Evolutionary conservation across 2,797 vertebrate species (phyloP).

Genomic region (Furcifer pardalis): DNA sequence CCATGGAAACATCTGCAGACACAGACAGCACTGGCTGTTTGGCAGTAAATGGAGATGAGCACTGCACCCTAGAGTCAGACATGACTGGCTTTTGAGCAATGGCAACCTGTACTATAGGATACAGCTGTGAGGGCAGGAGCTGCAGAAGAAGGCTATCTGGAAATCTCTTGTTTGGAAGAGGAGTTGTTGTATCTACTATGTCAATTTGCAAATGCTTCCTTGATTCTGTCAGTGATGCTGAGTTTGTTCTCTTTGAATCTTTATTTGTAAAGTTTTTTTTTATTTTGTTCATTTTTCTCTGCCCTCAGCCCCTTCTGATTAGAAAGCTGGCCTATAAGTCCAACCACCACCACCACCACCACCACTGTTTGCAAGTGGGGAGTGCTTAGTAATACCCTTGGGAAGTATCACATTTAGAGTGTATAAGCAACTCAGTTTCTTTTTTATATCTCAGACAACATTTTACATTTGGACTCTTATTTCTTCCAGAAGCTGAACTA

Average conservation of each 20-base stretch:
- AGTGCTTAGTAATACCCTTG: not conserved
- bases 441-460: not conserved
- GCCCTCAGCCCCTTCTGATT: not conserved
- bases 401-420: not conserved
- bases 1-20: no score
- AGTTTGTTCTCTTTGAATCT: not conserved
- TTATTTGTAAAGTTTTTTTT: not conserved
- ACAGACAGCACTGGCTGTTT: no score
- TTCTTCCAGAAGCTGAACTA: slow-evolving; percentile 47
- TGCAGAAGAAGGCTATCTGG: not conserved
- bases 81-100: no score
- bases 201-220: not conserved
- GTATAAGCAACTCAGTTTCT: not conserved
- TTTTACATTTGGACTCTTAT: slow-evolving; percentile 34
- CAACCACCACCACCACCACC: no score
- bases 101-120: no score
- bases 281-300: not conserved
- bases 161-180: not conserved
- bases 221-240: not conserved
- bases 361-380: not conserved
- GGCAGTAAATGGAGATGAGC: no score
- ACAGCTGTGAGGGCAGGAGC: no score
- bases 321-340: not conserved
- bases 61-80: not conserved
- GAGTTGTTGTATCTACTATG: not conserved